phyloP scores from a whole-genome alignment of 2,113 vertebrate genomes.

The Dissostichus mawsoni region DNA sequence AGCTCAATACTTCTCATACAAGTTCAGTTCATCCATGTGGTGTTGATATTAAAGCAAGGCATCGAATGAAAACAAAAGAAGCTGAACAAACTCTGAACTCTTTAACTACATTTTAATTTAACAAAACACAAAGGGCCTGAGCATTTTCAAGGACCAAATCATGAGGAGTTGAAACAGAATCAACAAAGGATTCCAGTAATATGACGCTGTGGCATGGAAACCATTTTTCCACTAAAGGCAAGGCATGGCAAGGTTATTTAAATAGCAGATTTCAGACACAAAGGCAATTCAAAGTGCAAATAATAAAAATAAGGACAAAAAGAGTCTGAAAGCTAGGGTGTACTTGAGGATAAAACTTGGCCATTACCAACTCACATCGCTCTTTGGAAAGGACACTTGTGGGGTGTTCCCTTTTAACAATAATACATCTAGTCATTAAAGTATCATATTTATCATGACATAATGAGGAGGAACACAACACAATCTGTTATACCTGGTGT shows the following conservation, averaged over 20 bases:
- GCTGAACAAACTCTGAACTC: background rate
- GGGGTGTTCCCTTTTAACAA: background rate
- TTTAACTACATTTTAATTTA: background rate
- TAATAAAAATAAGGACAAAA: background rate
- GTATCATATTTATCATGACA: slow-evolving; percentile 11
- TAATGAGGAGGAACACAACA: background rate
- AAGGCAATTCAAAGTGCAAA: too few species aligned
- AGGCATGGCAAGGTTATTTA: too few species aligned
- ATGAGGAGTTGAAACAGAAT: slow-evolving; percentile 9
- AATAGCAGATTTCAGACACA: too few species aligned
- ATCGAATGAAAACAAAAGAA: slow-evolving; percentile 35
- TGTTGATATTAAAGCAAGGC: slow-evolving; percentile 41
- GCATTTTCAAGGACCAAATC: slow-evolving; percentile 3
- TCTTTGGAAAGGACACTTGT: background rate
- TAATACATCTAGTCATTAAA: slow-evolving; percentile 1
- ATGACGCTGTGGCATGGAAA: background rate
- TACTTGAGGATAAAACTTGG: background rate
- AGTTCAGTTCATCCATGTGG: slow-evolving; percentile 34
- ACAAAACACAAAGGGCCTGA: slow-evolving; percentile 8
- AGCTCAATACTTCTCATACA: slow-evolving; percentile 49
- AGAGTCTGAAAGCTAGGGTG: slow-evolving; percentile 14
- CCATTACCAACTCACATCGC: background rate
- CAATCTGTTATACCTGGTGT: slow-evolving; percentile 84
- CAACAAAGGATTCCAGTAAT: slow-evolving; percentile 5
- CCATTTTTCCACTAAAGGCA: slow-evolving; percentile 23